phyloP scores from a whole-genome alignment of 1,140 invertebrate genomes.

The Magallana gigas region DNA sequence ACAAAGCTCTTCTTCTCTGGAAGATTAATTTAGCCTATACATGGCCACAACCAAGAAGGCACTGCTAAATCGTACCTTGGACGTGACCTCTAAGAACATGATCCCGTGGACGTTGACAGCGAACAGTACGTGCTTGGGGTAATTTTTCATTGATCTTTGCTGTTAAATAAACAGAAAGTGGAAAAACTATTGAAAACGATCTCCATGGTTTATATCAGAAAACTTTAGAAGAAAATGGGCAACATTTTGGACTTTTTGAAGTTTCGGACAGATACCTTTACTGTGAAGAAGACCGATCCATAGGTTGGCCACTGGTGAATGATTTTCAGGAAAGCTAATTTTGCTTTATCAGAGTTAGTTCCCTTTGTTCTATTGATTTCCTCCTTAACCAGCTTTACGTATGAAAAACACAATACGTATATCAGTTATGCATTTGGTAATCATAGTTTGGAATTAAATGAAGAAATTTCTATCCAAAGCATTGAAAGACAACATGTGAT shows the following conservation, averaged over 20 bases:
- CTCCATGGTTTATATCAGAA: no score
- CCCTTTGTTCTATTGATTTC: conserved; percentile 43
- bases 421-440: no score
- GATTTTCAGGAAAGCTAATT: conserved; percentile 63
- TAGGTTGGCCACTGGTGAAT: conserved; percentile 67
- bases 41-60: no score
- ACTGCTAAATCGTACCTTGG: conserved; percentile 61
- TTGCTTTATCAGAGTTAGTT: conserved; percentile 63
- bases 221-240: no score
- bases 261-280: conserved; percentile 62
- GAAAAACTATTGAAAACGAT: no score
- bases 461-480: not conserved
- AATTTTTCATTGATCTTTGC: conserved; percentile 69
- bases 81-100: conserved; percentile 64
- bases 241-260: no score
- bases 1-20: no score
- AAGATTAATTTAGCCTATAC: no score
- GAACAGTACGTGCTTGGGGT: conserved; percentile 70
- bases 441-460: not conserved
- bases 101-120: conserved; percentile 72
- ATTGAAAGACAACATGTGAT: not conserved
- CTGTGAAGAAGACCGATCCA: conserved; percentile 75
- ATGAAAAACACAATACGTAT: not conserved
- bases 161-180: conserved; percentile 54
- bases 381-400: conserved; percentile 53